Percentiles rank a stretch among this genome's conserved stretches.
Conservation (phyloP, 2,888 invertebrate genomes). For the Drosophila pegasa region DNA sequence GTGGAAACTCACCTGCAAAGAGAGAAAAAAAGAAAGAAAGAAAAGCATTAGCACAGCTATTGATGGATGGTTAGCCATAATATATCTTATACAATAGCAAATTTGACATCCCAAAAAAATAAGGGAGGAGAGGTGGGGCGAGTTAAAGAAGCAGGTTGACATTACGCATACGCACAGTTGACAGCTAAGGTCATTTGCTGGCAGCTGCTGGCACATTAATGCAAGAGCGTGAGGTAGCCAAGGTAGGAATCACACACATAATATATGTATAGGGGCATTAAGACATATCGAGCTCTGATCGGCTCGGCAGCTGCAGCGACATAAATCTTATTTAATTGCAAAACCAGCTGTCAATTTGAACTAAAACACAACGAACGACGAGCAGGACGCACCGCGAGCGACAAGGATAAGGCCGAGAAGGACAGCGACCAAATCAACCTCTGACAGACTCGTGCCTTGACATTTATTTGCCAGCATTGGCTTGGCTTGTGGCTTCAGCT, state of each 20-base stretch:
- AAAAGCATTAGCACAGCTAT: constrained; percentile 14
- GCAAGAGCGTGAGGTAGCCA: constrained; percentile 36
- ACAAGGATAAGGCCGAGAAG: constrained; percentile 18
- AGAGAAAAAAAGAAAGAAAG: not conserved
- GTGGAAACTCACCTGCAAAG: constrained; percentile 51
- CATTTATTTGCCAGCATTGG: constrained; percentile 63
- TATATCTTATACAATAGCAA: constrained; percentile 18
- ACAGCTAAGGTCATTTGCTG: constrained; percentile 65
- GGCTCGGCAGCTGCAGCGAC: constrained; percentile 41
- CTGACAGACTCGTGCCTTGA: constrained; percentile 61
- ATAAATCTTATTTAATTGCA: constrained; percentile 80
- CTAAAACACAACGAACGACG: constrained; percentile 43
- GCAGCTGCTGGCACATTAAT: constrained; percentile 66
- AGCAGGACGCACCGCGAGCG: constrained; percentile 1
- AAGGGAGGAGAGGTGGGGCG: not conserved
- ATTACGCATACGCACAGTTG: constrained; percentile 49
- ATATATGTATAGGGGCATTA: constrained; percentile 24
- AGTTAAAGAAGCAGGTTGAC: constrained; percentile 2
- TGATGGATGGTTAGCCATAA: constrained; percentile 16
- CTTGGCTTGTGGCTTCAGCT: constrained; percentile 14
- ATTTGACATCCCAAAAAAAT: constrained; percentile 17
- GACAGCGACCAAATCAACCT: constrained; percentile 43
- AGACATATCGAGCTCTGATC: constrained; percentile 19
- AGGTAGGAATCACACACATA: constrained; percentile 24
- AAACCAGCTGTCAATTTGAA: constrained; percentile 76